Percentiles rank a stretch among this genome's conserved stretches.
phyloP scores from a whole-genome alignment of 2,113 vertebrate genomes.

The Catagonus wagneri region DNA sequence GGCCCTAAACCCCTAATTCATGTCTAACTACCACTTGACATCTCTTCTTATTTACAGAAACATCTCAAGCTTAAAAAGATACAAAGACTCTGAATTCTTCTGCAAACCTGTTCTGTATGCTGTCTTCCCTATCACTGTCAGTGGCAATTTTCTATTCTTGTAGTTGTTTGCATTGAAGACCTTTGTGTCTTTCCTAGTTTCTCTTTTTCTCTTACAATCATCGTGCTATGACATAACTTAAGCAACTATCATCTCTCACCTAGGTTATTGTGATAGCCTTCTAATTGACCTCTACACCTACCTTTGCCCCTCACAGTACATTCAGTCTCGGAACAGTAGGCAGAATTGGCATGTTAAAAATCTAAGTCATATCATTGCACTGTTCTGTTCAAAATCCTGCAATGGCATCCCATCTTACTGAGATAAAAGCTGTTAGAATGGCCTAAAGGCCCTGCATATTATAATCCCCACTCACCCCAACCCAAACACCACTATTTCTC shows the following conservation, averaged over 20 bases:
- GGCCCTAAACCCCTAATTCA: background rate
- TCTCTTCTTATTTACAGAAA: background rate
- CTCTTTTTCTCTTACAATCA: background rate
- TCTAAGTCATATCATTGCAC: background rate
- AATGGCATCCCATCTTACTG: background rate
- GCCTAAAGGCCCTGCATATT: background rate
- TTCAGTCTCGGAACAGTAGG: background rate
- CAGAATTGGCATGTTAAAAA: background rate
- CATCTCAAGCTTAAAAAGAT: background rate
- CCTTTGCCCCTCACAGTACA: background rate
- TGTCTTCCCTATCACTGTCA: background rate
- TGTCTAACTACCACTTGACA: background rate
- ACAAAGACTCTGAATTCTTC: background rate
- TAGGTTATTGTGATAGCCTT: background rate
- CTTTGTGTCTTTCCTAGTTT: background rate
- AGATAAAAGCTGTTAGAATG: background rate
- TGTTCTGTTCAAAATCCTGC: background rate
- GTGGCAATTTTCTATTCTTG: background rate
- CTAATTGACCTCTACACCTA: background rate
- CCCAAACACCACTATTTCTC: background rate
- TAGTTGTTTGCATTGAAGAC: background rate
- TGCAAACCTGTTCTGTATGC: background rate
- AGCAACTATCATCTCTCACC: background rate
- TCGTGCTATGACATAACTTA: background rate
- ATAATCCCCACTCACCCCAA: fast-evolving